Percentiles rank a stretch among this genome's conserved stretches.
Evolutionary conservation across 2,888 invertebrate genomes (phyloP).

Genomic region (Drosophila pullipes): DNA sequence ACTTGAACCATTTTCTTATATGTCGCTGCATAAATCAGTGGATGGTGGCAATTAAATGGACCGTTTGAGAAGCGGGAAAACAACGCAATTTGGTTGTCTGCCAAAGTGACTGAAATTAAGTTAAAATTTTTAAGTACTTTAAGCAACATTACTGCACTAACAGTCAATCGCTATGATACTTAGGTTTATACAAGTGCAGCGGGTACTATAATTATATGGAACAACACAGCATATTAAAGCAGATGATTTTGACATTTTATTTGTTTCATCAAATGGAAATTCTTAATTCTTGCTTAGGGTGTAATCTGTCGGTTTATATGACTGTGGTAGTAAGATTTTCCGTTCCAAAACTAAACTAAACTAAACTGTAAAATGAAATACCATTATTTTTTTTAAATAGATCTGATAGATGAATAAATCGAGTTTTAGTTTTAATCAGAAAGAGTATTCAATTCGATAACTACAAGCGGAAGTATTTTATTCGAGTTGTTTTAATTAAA

Average conservation of each 20-base stretch:
- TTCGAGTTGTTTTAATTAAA: slow-evolving; percentile 20
- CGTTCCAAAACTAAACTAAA: neutral
- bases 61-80: slow-evolving; percentile 43
- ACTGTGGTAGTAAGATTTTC: neutral
- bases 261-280: neutral
- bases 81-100: slow-evolving; percentile 66
- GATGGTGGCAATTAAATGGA: slow-evolving; percentile 48
- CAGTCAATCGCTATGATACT: slow-evolving; percentile 14
- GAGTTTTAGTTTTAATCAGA: neutral
- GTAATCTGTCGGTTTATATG: neutral
- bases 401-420: neutral
- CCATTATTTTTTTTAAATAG: neutral
- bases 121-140: slow-evolving; percentile 23
- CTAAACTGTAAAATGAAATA: too few species aligned
- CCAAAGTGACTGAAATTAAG: slow-evolving; percentile 66
- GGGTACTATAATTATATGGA: neutral
- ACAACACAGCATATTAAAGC: neutral
- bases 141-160: slow-evolving; percentile 8
- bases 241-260: neutral
- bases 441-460: neutral
- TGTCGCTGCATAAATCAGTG: slow-evolving; percentile 46
- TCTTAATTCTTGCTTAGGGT: neutral
- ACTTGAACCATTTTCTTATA: neutral
- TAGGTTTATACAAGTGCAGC: neutral
- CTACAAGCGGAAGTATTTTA: neutral